These are phyloP conservation scores for Calliscelio sp. DNA, from an alignment of 2,888 invertebrate genomes.

Conservation along the genomic window DNA sequence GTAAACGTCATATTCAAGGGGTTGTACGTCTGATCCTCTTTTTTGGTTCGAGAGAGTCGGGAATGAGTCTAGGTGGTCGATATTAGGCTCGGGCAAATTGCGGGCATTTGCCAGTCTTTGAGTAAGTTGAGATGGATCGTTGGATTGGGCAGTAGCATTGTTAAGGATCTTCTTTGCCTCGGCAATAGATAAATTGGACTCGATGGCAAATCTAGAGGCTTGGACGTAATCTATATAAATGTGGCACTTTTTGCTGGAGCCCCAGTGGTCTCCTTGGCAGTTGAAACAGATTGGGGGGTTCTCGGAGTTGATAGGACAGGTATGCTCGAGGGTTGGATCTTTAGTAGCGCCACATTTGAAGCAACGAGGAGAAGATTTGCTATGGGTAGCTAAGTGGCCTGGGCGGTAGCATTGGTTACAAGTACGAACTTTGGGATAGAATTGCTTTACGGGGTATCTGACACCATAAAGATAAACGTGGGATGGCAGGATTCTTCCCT, in stretches of 20 bases:
- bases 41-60: no score
- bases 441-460: not conserved
- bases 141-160: not conserved
- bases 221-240: not conserved
- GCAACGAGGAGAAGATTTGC: not conserved
- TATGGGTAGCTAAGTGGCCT: not conserved
- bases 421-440: constrained; percentile 13
- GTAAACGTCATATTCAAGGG: no score
- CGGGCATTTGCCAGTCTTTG: no score
- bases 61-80: no score
- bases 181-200: not conserved
- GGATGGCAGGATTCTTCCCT: not conserved
- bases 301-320: not conserved
- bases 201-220: not conserved
- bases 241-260: constrained; percentile 24
- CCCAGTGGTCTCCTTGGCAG: constrained; percentile 30
- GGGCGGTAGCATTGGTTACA: constrained; percentile 24
- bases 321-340: no score
- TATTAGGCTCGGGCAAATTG: no score
- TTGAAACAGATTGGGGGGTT: constrained; percentile 22
- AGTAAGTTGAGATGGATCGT: no score
- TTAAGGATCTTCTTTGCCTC: not conserved
- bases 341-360: constrained; percentile 7
- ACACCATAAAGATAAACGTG: constrained; percentile 13
- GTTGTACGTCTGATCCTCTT: no score